Conservation (phyloP, 1,140 invertebrate species). For the Leguminivora glycinivorella region DNA sequence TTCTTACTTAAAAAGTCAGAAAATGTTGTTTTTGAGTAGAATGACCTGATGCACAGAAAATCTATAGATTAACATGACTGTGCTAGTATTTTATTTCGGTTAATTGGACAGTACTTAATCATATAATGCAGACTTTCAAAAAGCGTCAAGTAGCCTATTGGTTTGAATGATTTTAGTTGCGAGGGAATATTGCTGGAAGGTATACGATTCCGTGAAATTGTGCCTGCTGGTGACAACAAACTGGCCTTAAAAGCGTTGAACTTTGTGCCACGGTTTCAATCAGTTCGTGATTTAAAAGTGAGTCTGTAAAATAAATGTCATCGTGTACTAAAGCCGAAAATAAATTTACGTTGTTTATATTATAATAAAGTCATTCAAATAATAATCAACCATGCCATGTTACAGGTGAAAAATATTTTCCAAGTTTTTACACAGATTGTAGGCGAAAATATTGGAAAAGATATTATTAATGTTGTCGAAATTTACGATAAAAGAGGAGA, state of each 20-base stretch:
- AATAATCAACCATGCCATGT: constrained; percentile 26
- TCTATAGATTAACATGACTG: no score
- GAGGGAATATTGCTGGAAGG: constrained; percentile 42
- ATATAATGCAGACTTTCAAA: no score
- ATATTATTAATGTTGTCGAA: constrained; percentile 37
- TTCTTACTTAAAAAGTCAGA: no score
- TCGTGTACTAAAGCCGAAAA: neutral
- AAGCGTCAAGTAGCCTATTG: neutral
- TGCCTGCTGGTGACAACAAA: constrained; percentile 7
- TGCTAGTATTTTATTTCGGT: no score
- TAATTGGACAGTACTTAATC: no score
- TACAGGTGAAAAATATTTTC: constrained; percentile 38
- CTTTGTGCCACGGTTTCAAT: constrained; percentile 40
- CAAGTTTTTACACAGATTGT: constrained; percentile 45
- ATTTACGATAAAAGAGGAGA: constrained; percentile 31
- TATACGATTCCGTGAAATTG: constrained; percentile 38
- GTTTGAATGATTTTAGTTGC: constrained; percentile 40
- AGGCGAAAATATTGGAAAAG: constrained; percentile 43
- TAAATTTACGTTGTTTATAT: no score
- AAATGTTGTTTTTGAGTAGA: no score
- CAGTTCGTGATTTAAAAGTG: constrained; percentile 32
- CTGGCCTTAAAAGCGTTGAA: constrained; percentile 38
- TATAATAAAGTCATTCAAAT: no score
- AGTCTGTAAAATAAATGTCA: constrained; percentile 36
- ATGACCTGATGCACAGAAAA: no score